These are phyloP conservation scores for Gastrophysa polygoni DNA, from an alignment of 2,888 invertebrate species.

Conservation along the genomic window DNA sequence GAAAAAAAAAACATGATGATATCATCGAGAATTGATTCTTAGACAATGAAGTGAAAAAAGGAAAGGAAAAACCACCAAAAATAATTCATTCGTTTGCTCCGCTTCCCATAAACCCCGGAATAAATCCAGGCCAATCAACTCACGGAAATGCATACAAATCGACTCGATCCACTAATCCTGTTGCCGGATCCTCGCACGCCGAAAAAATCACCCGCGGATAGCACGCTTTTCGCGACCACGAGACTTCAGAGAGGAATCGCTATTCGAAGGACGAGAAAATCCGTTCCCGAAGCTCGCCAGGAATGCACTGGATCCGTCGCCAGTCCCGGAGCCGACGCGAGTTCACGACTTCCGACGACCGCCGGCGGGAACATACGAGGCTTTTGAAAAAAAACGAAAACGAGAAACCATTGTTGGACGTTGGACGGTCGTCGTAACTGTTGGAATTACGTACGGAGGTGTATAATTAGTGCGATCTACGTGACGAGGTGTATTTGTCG, in stretches of 20 bases:
- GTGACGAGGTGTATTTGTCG: not conserved
- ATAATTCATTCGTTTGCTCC: not conserved
- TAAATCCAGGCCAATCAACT: too few species aligned
- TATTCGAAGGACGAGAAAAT: too few species aligned
- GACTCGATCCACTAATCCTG: slow-evolving; percentile 45
- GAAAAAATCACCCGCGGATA: too few species aligned
- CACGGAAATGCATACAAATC: too few species aligned
- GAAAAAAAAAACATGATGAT: too few species aligned
- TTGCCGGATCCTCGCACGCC: slow-evolving; percentile 47
- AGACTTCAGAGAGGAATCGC: too few species aligned
- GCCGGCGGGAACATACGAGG: slow-evolving; percentile 21
- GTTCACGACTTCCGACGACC: slow-evolving; percentile 39
- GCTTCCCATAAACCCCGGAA: too few species aligned
- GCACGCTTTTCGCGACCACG: too few species aligned
- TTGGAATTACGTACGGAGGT: slow-evolving; percentile 26
- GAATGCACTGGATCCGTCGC: slow-evolving; percentile 50
- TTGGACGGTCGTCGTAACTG: slow-evolving; percentile 19
- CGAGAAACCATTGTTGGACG: not conserved
- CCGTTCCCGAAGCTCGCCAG: slow-evolving; percentile 45
- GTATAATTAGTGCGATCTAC: slow-evolving; percentile 16
- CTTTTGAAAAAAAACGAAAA: slow-evolving; percentile 22
- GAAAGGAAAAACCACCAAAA: too few species aligned
- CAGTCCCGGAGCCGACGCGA: slow-evolving; percentile 46
- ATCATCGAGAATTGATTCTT: too few species aligned
- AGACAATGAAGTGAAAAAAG: too few species aligned